Evolutionary conservation across 1,140 invertebrate genomes (phyloP).

Genomic region (Drosophila sechellia): DNA sequence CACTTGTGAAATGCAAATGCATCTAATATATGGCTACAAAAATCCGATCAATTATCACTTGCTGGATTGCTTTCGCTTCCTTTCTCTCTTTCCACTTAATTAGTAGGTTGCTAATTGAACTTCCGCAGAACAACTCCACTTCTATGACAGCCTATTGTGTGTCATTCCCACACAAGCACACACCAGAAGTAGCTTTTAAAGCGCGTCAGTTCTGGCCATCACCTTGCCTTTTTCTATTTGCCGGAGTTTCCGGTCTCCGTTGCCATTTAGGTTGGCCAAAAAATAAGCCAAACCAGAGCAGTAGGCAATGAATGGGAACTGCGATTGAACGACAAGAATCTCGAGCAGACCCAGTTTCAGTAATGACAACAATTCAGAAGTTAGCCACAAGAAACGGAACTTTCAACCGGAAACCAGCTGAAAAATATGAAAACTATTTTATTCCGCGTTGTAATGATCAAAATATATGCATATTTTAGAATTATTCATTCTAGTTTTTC

Average conservation of each 20-base stretch:
- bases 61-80: constrained; percentile 12
- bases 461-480: not conserved
- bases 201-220: constrained; percentile 48
- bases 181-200: constrained; percentile 16
- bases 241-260: constrained; percentile 41
- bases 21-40: not conserved
- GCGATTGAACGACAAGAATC: not conserved
- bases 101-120: constrained; percentile 58
- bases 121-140: constrained; percentile 60
- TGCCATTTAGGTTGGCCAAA: constrained; percentile 26
- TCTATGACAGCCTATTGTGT: constrained; percentile 32
- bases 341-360: not conserved
- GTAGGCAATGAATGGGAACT: constrained; percentile 7
- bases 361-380: not conserved
- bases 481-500: not conserved
- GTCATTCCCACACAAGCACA: constrained; percentile 11
- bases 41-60: constrained; percentile 2
- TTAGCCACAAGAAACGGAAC: no score
- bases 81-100: constrained; percentile 7
- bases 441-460: not conserved
- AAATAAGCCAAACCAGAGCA: constrained; percentile 13
- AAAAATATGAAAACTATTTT: not conserved
- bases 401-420: no score
- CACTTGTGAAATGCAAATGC: not conserved
- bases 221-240: constrained; percentile 51